Evolutionary conservation across 1,140 invertebrate species (phyloP), one percentile per base, ranked within the genome.

Genomic region (Cepaea nemoralis): DNA sequence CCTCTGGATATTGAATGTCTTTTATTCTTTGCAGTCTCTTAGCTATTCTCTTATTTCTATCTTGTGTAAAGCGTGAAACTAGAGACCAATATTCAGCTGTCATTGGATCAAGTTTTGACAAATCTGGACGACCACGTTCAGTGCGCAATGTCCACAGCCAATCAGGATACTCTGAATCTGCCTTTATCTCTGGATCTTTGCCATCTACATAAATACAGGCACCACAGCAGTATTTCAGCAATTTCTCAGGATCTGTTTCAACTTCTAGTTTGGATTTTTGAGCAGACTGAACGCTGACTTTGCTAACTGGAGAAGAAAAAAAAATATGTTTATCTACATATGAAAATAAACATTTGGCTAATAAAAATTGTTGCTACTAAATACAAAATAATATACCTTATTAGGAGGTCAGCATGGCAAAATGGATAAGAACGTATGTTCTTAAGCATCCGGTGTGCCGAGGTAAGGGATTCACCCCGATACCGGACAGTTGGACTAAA

Each of bases 161-260:
- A 33, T 96, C 96, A 0, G 97, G 97, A 91, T 99, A 99, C 89
- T 98, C 97, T 77, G 92, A 93, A 89, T 98, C 96, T 2, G 95
- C 93, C 90, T 95, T 95, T 19, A 99, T 82, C 93, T 96, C 93
- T 27, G 97, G 91, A 90, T 97, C 96, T 91, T 97, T 93, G 14
- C 94, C 94, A 87, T 93, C 92, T 89, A 94, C 94, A 45, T 93
- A 92, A 77, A 96, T 94, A 90, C 98, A 97, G 77, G 94, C 95
- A 6, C 97, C 97, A 89, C 97, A 98, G n/a, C 95, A 94, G 89
- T 94, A 95, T 71, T 92, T 95, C 0, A 96, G 93, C 50, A 99
- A 92, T 89, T 95, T 96, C 22, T 95, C 89, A 0, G 95, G 91
- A 92, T 99, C 97, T 1, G 94, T 96, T 93, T 98, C 97, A 3